These are phyloP conservation scores for Zoanthus sociatus DNA, from an alignment of 92 coral and sea anemone genomes.

Conservation along the genomic window DNA sequence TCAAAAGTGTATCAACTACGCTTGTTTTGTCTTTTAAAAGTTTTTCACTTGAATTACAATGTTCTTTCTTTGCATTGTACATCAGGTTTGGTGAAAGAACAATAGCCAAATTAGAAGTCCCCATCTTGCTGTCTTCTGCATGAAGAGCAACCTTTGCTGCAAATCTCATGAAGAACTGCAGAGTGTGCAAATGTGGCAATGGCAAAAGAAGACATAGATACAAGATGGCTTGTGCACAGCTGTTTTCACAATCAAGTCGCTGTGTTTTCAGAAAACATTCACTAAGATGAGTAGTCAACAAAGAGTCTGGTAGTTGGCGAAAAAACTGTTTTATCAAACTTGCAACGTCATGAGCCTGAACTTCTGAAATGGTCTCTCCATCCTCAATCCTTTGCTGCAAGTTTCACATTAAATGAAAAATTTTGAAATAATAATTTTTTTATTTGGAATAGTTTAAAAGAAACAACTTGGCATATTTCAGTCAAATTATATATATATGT, in stretches of 20 bases:
- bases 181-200: slow-evolving; percentile 77
- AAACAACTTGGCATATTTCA: no score
- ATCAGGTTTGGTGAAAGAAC: slow-evolving; percentile 95
- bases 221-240: slow-evolving; percentile 74
- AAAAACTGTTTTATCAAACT: slow-evolving; percentile 96
- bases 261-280: slow-evolving; percentile 85
- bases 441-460: no score
- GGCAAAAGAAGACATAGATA: slow-evolving; percentile 88
- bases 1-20: slow-evolving; percentile 80
- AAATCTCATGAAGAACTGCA: slow-evolving; percentile 88
- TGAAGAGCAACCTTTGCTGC: slow-evolving; percentile 87
- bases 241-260: slow-evolving; percentile 76
- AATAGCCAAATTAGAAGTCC: slow-evolving; percentile 90
- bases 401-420: slow-evolving; percentile 1
- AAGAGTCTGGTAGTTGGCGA: slow-evolving; percentile 93
- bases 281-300: slow-evolving; percentile 87
- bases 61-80: slow-evolving; percentile 81
- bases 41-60: slow-evolving; percentile 79
- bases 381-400: slow-evolving; percentile 84
- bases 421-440: no score
- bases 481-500: no score
- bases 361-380: slow-evolving; percentile 80
- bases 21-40: slow-evolving; percentile 89
- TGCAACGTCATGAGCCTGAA: slow-evolving; percentile 96
- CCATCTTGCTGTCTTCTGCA: slow-evolving; percentile 92